Conservation (phyloP, 2,888 invertebrate genomes). For the Drosophila mimica region DNA sequence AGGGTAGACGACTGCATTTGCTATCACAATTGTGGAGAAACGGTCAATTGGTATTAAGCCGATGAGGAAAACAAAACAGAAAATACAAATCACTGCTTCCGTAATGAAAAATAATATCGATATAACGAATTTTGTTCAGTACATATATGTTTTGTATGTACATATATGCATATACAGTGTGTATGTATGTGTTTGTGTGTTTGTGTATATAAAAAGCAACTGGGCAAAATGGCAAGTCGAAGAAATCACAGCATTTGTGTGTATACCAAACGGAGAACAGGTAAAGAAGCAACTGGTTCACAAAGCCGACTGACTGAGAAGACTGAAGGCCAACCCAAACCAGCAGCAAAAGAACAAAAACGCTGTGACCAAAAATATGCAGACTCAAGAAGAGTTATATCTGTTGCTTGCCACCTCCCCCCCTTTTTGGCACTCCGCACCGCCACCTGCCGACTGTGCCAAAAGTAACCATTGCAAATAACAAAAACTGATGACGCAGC, state of each 20-base stretch:
- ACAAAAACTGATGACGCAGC: constrained; percentile 75
- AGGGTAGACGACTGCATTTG: constrained; percentile 2
- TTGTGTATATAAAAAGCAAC: constrained; percentile 32
- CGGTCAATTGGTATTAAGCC: constrained; percentile 1
- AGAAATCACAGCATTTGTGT: constrained; percentile 44
- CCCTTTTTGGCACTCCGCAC: background rate
- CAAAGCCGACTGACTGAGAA: constrained; percentile 50
- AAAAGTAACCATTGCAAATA: constrained; percentile 26
- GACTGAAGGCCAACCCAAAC: constrained; percentile 47
- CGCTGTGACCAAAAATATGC: constrained; percentile 70
- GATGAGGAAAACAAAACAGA: constrained; percentile 38
- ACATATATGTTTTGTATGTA: background rate
- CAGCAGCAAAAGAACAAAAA: constrained; percentile 25
- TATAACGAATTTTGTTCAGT: constrained; percentile 30
- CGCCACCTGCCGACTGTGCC: background rate
- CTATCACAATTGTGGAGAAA: background rate
- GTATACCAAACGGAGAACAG: constrained; percentile 55
- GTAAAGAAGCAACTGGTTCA: constrained; percentile 65
- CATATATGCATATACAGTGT: background rate
- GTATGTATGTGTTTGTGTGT: background rate
- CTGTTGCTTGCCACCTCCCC: constrained; percentile 16
- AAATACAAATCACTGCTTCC: constrained; percentile 65
- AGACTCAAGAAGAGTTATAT: constrained; percentile 55
- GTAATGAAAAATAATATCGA: constrained; percentile 38
- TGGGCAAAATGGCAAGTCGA: constrained; percentile 37